A percentile compares a stretch with the other conserved stretches of the same genome.
phyloP scores from a whole-genome alignment of 2,797 vertebrate species.

The Chelmon rostratus region DNA sequence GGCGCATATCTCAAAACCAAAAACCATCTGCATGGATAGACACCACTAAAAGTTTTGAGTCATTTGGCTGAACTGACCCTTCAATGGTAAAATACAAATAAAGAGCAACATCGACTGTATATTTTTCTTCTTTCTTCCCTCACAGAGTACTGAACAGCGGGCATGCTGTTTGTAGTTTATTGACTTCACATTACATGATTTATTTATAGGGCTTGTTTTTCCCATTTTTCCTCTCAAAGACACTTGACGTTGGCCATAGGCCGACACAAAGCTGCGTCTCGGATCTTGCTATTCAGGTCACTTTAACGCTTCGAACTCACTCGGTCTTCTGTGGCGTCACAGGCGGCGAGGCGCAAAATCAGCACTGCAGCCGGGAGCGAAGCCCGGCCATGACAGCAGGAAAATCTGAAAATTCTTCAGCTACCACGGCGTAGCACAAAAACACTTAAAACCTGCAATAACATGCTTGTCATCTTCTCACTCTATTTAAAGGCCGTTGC shows the following conservation, averaged over 20 bases:
- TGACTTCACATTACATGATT: constrained; percentile 14
- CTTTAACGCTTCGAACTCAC: neutral
- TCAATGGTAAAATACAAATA: neutral
- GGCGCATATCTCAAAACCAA: neutral
- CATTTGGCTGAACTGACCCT: neutral
- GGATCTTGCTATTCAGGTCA: neutral
- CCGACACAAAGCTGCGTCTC: neutral
- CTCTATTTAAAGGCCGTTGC: constrained; percentile 33
- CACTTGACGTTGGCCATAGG: too few relatives aligned
- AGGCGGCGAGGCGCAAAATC: neutral
- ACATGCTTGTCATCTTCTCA: constrained; percentile 1
- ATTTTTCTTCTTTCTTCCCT: neutral
- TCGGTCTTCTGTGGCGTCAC: neutral
- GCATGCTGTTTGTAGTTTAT: neutral
- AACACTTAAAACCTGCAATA: constrained; percentile 15
- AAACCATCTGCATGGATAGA: neutral
- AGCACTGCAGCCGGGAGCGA: neutral
- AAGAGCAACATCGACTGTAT: neutral
- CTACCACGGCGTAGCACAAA: constrained; percentile 7
- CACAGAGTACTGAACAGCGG: neutral
- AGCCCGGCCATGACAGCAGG: neutral
- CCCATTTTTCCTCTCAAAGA: neutral
- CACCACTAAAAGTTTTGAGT: neutral
- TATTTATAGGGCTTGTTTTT: constrained; percentile 17
- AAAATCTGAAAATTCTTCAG: constrained; percentile 1